These are phyloP conservation scores for Agonopterix arenella DNA, from an alignment of 2,888 invertebrate species.

Conservation along the genomic window DNA sequence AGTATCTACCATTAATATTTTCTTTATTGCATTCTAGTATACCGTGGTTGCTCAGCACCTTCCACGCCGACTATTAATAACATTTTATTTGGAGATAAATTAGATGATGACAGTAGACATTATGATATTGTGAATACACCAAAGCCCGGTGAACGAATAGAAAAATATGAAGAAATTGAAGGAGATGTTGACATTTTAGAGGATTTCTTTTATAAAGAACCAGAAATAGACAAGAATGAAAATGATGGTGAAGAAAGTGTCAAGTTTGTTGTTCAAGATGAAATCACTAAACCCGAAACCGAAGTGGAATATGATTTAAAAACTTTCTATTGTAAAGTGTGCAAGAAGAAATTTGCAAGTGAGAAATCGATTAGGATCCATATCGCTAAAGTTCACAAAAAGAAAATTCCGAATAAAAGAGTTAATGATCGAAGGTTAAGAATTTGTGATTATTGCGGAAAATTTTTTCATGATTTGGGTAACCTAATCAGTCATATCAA, in stretches of 20 bases:
- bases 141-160: slow-evolving; percentile 16
- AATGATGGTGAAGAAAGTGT: too few species aligned
- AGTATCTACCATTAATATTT: too few species aligned
- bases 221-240: neutral
- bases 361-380: slow-evolving; percentile 35
- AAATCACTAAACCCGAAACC: too few species aligned
- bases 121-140: slow-evolving; percentile 9
- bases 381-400: slow-evolving; percentile 29
- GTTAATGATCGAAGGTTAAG: neutral
- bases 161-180: slow-evolving; percentile 19
- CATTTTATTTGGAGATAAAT: slow-evolving; percentile 49
- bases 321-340: slow-evolving; percentile 34
- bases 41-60: slow-evolving; percentile 22
- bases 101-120: slow-evolving; percentile 17
- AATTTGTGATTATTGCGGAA: slow-evolving; percentile 41
- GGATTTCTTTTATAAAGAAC: slow-evolving; percentile 27
- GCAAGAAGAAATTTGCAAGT: slow-evolving; percentile 32
- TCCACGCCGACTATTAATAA: slow-evolving; percentile 54
- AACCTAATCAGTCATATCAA: slow-evolving; percentile 33
- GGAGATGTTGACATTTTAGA: slow-evolving; percentile 32
- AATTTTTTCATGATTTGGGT: slow-evolving; percentile 12
- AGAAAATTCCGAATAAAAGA: slow-evolving; percentile 17
- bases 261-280: too few species aligned
- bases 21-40: neutral
- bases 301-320: neutral